Conservation (phyloP, 2,113 vertebrate species). For the Turnix velox region DNA sequence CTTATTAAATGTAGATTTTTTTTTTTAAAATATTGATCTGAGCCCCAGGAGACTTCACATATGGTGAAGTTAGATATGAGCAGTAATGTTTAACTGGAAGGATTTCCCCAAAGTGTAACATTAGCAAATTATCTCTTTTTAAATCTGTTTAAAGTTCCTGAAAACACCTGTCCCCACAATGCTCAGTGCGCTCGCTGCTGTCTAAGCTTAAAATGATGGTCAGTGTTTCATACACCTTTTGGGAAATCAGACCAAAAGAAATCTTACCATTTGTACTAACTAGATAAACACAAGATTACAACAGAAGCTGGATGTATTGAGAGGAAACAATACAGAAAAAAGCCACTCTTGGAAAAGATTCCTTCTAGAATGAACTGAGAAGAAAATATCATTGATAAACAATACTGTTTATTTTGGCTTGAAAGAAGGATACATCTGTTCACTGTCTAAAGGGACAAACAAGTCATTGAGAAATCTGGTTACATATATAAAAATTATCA, state of each 20-base stretch:
- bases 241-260: conserved; percentile 1
- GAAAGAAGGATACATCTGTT: background rate
- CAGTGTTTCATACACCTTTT: background rate
- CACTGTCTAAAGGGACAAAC: background rate
- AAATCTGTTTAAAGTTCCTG: background rate
- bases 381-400: background rate
- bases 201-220: background rate
- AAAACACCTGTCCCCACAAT: background rate
- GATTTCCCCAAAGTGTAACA: background rate
- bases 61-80: background rate
- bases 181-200: background rate
- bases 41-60: background rate
- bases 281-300: background rate
- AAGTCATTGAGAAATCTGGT: background rate
- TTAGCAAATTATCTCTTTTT: background rate
- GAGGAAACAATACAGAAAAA: background rate
- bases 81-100: background rate
- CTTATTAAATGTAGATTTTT: background rate
- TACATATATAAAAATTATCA: background rate
- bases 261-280: background rate
- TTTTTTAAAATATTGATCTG: too few species aligned
- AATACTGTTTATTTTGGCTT: background rate
- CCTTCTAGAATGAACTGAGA: background rate
- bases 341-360: background rate
- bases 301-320: background rate